phyloP scores from a whole-genome alignment of 2,888 invertebrate genomes.

The Nemurella pictetii region DNA sequence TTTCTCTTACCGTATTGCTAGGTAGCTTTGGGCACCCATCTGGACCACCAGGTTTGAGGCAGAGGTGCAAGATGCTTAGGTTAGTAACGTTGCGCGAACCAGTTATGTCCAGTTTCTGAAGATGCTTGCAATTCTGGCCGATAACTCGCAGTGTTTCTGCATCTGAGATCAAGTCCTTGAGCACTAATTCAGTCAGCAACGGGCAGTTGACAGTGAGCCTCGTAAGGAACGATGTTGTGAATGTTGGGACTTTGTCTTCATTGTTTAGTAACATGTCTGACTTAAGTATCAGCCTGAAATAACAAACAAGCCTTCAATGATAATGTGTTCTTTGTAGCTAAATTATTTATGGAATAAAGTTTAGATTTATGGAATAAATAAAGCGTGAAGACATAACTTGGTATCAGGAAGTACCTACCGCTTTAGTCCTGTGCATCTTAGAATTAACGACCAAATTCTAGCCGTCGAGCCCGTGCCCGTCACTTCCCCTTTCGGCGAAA shows the following conservation, averaged over 20 bases:
- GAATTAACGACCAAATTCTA: conserved; percentile 34
- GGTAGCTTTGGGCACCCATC: neutral
- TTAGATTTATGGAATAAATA: neutral
- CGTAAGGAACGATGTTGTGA: conserved; percentile 19
- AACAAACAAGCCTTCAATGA: neutral
- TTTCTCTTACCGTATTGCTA: neutral
- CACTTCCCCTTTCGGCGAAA: neutral
- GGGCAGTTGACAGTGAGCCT: conserved; percentile 31
- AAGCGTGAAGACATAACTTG: too few relatives aligned
- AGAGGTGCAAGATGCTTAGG: conserved; percentile 30
- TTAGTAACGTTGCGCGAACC: conserved; percentile 31
- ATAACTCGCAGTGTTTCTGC: conserved; percentile 29
- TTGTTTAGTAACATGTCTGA: conserved; percentile 25
- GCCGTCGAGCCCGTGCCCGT: neutral
- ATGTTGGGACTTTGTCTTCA: neutral
- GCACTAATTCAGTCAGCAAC: conserved; percentile 34
- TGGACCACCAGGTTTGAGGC: conserved; percentile 5
- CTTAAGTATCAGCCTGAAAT: conserved; percentile 29
- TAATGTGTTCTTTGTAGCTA: neutral
- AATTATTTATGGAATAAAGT: neutral
- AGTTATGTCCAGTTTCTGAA: conserved; percentile 34
- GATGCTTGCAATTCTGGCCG: conserved; percentile 33
- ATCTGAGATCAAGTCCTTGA: conserved; percentile 33
- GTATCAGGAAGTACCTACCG: conserved; percentile 12
- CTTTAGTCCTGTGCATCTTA: conserved; percentile 35